A percentile compares a stretch with the other conserved stretches of the same genome.
Conservation (phyloP, 2,888 invertebrate genomes). For the Agriotes lineatus region DNA sequence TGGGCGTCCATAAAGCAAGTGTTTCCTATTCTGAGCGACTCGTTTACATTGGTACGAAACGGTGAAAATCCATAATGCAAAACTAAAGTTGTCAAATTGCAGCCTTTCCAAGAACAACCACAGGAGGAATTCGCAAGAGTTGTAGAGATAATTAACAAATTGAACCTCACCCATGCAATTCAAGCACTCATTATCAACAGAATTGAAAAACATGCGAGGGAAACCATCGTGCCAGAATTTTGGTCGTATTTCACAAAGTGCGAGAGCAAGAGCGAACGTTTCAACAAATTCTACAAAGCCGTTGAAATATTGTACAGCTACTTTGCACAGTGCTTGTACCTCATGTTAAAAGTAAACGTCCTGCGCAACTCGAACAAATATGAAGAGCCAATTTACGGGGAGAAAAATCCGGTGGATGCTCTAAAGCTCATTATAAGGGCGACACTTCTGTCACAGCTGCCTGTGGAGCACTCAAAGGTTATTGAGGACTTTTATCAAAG, state of each 20-base stretch:
- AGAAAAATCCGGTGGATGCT: constrained; percentile 69
- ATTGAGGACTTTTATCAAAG: constrained; percentile 83
- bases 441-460: constrained; percentile 78
- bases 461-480: constrained; percentile 76
- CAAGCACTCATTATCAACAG: constrained; percentile 65
- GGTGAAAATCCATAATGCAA: too few relatives aligned
- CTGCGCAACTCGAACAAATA: constrained; percentile 67
- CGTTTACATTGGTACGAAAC: constrained; percentile 47
- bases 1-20: constrained; percentile 56
- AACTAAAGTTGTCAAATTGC: too few relatives aligned
- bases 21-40: constrained; percentile 59
- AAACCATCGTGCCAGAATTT: constrained; percentile 73
- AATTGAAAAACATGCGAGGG: constrained; percentile 73
- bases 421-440: constrained; percentile 77
- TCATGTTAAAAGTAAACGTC: constrained; percentile 70
- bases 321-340: constrained; percentile 69
- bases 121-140: constrained; percentile 62
- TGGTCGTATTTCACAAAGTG: constrained; percentile 74
- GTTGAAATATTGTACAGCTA: constrained; percentile 74
- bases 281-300: constrained; percentile 76
- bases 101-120: constrained; percentile 46
- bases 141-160: constrained; percentile 57
- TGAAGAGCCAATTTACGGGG: constrained; percentile 69
- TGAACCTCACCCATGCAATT: constrained; percentile 59
- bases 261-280: constrained; percentile 71